These are phyloP conservation scores for Semotilus atromaculatus DNA, from an alignment of 2,797 vertebrate genomes.

Conservation along the genomic window DNA sequence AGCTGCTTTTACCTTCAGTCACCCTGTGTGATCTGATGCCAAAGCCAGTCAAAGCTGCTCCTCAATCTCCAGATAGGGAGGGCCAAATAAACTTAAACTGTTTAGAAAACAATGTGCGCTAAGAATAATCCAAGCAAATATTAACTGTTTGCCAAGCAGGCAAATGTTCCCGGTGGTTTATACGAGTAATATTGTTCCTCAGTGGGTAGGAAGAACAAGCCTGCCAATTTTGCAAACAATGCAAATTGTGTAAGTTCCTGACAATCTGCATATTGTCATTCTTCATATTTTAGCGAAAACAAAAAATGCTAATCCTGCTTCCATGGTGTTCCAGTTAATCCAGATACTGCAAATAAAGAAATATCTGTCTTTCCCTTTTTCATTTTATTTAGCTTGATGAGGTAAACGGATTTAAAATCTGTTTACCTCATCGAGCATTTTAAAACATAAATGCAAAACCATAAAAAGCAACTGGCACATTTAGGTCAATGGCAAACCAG, in stretches of 20 bases:
- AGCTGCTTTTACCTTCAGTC: conserved; percentile 37
- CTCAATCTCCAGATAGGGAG: not conserved
- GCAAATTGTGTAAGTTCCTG: conserved; percentile 31
- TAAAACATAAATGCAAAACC: not conserved
- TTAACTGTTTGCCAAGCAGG: conserved; percentile 49
- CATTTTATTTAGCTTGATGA: conserved; percentile 26
- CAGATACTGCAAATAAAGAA: conserved; percentile 30
- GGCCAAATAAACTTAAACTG: not conserved
- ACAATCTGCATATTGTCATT: conserved; percentile 15
- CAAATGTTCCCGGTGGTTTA: conserved; percentile 22
- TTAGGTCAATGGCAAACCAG: conserved; percentile 9
- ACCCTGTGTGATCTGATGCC: not conserved
- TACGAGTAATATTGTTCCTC: conserved; percentile 12
- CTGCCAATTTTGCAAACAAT: conserved; percentile 36
- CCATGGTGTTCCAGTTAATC: conserved; percentile 10
- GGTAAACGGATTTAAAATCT: conserved; percentile 13
- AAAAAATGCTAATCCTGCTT: conserved; percentile 2
- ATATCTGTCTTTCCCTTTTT: conserved; percentile 26
- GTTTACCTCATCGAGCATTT: conserved; percentile 25
- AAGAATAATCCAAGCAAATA: conserved; percentile 39
- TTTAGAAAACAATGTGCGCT: conserved; percentile 19
- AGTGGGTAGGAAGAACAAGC: not conserved
- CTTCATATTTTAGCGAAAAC: conserved; percentile 23
- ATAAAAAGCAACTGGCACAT: not conserved
- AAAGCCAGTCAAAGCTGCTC: conserved; percentile 5